These are phyloP conservation scores for Catocala sponsa DNA, from an alignment of 2,888 invertebrate species.

Conservation along the genomic window DNA sequence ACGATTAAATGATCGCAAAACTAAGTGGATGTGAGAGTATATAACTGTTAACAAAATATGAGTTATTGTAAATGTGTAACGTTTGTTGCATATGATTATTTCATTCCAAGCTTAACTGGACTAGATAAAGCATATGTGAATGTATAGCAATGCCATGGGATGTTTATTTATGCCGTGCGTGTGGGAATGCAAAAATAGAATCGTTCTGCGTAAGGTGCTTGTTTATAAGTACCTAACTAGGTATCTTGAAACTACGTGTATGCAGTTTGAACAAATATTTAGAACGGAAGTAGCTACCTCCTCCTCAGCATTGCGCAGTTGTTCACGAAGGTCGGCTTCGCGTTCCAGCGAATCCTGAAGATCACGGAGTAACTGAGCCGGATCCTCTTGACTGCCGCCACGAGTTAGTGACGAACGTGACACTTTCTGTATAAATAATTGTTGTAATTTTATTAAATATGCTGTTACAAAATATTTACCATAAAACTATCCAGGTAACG, in stretches of 20 bases:
- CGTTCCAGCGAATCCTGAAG: slow-evolving; percentile 97
- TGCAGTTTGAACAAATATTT: neutral
- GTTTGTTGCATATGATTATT: slow-evolving; percentile 30
- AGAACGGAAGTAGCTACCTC: slow-evolving; percentile 89
- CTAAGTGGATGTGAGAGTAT: slow-evolving; percentile 53
- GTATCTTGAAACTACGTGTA: too few relatives aligned
- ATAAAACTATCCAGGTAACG: too few relatives aligned
- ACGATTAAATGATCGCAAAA: slow-evolving; percentile 61
- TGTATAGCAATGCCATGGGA: neutral
- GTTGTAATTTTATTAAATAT: neutral
- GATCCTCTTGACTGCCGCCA: slow-evolving; percentile 94
- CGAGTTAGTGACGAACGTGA: slow-evolving; percentile 92
- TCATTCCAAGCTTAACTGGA: slow-evolving; percentile 1
- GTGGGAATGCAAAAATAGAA: neutral
- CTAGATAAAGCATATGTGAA: neutral
- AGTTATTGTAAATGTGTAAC: slow-evolving; percentile 47
- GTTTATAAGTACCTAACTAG: too few relatives aligned
- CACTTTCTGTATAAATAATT: slow-evolving; percentile 81
- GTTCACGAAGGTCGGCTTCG: slow-evolving; percentile 97
- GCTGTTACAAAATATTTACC: too few relatives aligned
- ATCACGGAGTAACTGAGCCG: slow-evolving; percentile 94
- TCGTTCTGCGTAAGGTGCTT: neutral
- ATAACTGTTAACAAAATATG: slow-evolving; percentile 56
- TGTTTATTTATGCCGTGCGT: neutral
- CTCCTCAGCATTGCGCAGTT: slow-evolving; percentile 96